phyloP scores from a whole-genome alignment of 2,888 invertebrate genomes.

The Chironomus tentans region DNA sequence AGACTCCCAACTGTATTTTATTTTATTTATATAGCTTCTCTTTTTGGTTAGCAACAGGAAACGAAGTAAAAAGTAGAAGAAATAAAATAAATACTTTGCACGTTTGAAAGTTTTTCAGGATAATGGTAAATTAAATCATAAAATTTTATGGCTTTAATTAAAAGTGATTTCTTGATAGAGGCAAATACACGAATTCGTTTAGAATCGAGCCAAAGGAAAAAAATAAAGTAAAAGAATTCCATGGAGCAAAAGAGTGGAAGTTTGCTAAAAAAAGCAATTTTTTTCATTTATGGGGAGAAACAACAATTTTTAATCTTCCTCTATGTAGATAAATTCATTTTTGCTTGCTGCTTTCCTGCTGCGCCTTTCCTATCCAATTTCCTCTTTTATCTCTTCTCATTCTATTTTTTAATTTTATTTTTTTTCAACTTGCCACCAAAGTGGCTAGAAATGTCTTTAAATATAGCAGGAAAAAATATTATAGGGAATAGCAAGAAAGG shows the following conservation, averaged over 20 bases:
- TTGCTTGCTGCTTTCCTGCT: neutral
- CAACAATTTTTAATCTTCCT: conserved; percentile 22
- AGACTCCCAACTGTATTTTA: too few relatives aligned
- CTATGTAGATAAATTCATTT: conserved; percentile 16
- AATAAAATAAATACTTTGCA: neutral
- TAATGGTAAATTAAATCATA: conserved; percentile 25
- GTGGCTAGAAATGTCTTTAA: neutral
- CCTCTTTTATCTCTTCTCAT: neutral
- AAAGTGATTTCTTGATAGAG: conserved; percentile 18
- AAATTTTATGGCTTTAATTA: conserved; percentile 23
- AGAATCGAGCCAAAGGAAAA: neutral
- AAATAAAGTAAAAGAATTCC: neutral
- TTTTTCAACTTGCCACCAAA: neutral
- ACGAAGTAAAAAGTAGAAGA: neutral
- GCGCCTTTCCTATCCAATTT: neutral
- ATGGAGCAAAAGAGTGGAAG: neutral
- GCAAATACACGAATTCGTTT: neutral
- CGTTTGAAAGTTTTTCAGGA: conserved; percentile 10
- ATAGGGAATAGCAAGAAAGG: neutral
- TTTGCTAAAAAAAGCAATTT: neutral
- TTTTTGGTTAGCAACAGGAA: too few relatives aligned
- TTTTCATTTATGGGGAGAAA: neutral
- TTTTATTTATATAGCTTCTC: too few relatives aligned
- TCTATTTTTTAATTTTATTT: neutral
- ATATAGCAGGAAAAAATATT: neutral